These are phyloP conservation scores for Clarias batrachus DNA, from an alignment of 2,113 vertebrate species.

Conservation along the genomic window DNA sequence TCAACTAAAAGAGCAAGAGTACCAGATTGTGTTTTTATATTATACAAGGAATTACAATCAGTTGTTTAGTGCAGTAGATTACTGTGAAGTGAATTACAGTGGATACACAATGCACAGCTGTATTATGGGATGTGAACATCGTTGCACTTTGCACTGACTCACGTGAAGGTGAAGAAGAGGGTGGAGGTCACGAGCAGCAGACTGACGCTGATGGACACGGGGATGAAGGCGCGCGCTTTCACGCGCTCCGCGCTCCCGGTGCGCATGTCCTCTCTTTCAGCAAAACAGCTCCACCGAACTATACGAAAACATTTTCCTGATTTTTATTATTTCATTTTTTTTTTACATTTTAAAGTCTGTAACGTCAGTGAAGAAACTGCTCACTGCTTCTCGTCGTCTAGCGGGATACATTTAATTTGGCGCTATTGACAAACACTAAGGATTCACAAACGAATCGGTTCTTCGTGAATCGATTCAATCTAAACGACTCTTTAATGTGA, in stretches of 20 bases:
- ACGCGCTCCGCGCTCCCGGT: background rate
- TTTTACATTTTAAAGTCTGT: background rate
- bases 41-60: background rate
- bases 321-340: background rate
- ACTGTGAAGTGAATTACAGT: background rate
- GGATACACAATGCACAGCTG: background rate
- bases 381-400: background rate
- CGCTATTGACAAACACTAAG: background rate
- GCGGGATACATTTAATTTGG: background rate
- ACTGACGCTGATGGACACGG: conserved; percentile 87
- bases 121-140: background rate
- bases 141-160: conserved; percentile 66
- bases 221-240: conserved; percentile 78
- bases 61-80: background rate
- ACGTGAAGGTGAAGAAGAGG: conserved; percentile 97
- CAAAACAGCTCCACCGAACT: background rate
- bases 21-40: background rate
- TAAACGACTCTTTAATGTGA: background rate
- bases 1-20: background rate
- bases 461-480: background rate
- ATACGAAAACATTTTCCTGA: background rate
- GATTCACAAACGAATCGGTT: background rate
- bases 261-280: conserved; percentile 18
- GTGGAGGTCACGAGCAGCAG: conserved; percentile 88
- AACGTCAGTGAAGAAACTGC: background rate